Percentiles rank a stretch among this genome's conserved stretches.
Evolutionary conservation across 2,113 vertebrate genomes (phyloP).

Genomic region (Syngnathus floridae): DNA sequence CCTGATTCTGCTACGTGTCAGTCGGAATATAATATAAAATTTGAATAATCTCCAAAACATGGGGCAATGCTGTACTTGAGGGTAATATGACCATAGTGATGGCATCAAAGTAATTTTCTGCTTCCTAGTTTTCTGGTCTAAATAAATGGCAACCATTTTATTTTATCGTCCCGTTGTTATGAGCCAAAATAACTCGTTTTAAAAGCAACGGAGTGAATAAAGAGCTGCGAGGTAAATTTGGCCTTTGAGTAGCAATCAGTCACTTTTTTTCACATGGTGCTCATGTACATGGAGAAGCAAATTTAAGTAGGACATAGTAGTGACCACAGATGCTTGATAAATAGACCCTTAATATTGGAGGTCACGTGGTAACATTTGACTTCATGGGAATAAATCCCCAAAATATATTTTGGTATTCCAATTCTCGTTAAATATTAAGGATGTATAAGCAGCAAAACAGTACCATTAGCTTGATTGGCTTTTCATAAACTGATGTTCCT

Average conservation of each 20-base stretch:
- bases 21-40: not conserved
- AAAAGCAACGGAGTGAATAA: slow-evolving; percentile 42
- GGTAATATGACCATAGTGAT: slow-evolving; percentile 67
- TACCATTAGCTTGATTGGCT: not conserved
- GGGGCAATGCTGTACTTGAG: slow-evolving; percentile 26
- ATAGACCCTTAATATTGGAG: slow-evolving; percentile 16
- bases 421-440: not conserved
- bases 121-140: slow-evolving; percentile 24
- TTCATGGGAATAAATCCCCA: not conserved
- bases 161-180: slow-evolving; percentile 30
- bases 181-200: slow-evolving; percentile 36
- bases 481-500: not conserved
- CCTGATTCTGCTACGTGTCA: not conserved
- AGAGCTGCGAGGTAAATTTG: slow-evolving; percentile 39
- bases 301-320: slow-evolving; percentile 13
- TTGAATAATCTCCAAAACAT: not conserved
- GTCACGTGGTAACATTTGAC: slow-evolving; percentile 60
- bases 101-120: slow-evolving; percentile 45
- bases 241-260: slow-evolving; percentile 28
- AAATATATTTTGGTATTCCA: not conserved
- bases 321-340: no score
- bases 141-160: slow-evolving; percentile 36
- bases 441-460: not conserved
- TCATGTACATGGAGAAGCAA: slow-evolving; percentile 9
- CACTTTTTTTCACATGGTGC: slow-evolving; percentile 22